Evolutionary conservation across 2,113 vertebrate species (phyloP).

Genomic region (Nothocercus nigrocapillus): DNA sequence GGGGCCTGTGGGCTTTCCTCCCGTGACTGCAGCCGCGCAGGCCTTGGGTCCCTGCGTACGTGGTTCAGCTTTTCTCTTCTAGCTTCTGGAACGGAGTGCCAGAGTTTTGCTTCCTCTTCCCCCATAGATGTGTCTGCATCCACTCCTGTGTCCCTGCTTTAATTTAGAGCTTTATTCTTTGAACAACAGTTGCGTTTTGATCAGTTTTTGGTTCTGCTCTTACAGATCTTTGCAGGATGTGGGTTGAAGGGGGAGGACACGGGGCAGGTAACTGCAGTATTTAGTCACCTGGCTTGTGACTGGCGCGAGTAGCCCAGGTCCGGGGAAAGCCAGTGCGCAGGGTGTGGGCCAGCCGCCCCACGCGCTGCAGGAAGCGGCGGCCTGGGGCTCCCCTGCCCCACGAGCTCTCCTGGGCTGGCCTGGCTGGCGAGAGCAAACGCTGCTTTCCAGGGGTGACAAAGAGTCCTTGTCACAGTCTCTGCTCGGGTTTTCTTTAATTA

Average conservation of each 20-base stretch:
- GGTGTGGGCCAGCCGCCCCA: background rate
- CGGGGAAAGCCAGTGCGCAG: background rate
- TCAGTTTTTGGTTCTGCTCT: background rate
- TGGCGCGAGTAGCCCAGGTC: background rate
- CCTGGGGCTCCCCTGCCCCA: too few relatives aligned
- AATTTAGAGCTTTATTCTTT: background rate
- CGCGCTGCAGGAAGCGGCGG: too few relatives aligned
- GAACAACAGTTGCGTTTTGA: background rate
- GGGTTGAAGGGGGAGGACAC: background rate
- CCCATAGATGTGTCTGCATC: background rate
- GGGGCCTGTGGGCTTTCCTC: background rate
- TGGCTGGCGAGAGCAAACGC: accelerated
- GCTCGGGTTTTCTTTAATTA: background rate
- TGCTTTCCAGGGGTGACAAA: background rate
- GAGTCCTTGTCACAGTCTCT: too few relatives aligned
- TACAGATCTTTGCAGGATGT: accelerated
- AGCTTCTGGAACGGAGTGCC: background rate
- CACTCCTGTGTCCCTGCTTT: background rate
- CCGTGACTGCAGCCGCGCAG: background rate
- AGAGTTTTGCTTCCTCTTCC: background rate
- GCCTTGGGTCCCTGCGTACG: background rate
- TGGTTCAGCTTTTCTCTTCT: background rate
- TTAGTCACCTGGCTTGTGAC: background rate
- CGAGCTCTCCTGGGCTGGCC: background rate
- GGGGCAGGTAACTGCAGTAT: accelerated